Base-by-base conservation (phyloP, 2,888 invertebrate species). In the Ryuthela nishihirai region DNA sequence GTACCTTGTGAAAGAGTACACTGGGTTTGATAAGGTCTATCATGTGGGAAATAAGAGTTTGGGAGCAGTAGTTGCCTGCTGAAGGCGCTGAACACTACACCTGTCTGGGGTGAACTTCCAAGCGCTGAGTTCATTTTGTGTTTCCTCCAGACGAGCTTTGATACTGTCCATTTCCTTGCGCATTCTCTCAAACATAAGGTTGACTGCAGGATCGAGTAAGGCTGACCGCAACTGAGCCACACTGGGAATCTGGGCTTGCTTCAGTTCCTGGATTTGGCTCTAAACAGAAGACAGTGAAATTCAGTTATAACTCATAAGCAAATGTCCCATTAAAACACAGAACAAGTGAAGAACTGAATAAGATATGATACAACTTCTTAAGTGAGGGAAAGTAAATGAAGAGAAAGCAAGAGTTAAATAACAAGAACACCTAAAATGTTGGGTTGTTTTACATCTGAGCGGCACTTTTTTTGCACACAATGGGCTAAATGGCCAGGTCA, bases 41-140 rank as follows among this genome's bases (percentile, higher is more conserved):
- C 54, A 40, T 50, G 54, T 44, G 54, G 49, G 41, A 44, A 54
- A 46, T 49, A 54, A 54, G 39, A 54, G 54, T 54, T 49, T 42
- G 32, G 24, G 46, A 32, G 24, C 21, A 43, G 35, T 43, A 41
- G 42, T 38, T 52, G 46, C 52, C 46, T 59, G 47, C 39, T 54
- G 49, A 36, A 35, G 67, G 69, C 69, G 69, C 64, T 53, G 43
- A 34, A 47, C 48, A 41, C 25, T 58, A 69, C 72, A 83, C 83
- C 83, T 95, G 76, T 98, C 98, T n/a, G 97, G 94, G 12, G 97
- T 97, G 76, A 98, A 98, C 77, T 98, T 98, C 95, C 97, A 98
- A 2, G 98, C 97, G 52, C 91, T 88, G 40, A 98, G 80, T 79
- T 98, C 98, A 76, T 92, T 94, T 76, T 97, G 97, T 17, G 94